These are phyloP conservation scores for Silurus lanzhouensis DNA, from an alignment of 2,797 vertebrate species.

Conservation along the genomic window DNA sequence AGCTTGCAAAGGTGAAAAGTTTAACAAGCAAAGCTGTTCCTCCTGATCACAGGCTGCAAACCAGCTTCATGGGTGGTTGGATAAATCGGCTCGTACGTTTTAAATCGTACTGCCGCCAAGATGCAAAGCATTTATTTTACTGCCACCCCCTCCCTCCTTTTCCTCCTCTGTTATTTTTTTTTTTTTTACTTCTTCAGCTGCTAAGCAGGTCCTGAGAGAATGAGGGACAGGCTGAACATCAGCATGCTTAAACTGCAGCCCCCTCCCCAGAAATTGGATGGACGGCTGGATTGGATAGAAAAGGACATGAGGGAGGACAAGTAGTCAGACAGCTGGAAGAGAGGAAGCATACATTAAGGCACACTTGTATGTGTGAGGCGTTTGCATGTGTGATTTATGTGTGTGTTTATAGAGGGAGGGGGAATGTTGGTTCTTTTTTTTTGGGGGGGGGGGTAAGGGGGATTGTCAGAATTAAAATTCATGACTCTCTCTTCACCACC, in stretches of 20 bases:
- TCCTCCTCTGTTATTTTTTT: constrained; percentile 39
- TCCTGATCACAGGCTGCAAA: constrained; percentile 99
- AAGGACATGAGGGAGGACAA: constrained; percentile 63
- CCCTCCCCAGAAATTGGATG: constrained; percentile 66
- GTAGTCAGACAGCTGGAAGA: constrained; percentile 60
- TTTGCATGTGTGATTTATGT: constrained; percentile 64
- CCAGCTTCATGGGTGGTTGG: constrained; percentile 99
- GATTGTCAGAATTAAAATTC: constrained; percentile 97
- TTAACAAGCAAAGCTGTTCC: constrained; percentile 99
- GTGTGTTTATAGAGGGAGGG: constrained; percentile 34
- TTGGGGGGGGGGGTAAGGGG: background rate
- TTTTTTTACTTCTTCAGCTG: constrained; percentile 10
- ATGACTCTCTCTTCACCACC: constrained; percentile 99
- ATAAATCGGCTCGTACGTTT: constrained; percentile 64
- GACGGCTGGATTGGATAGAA: constrained; percentile 52
- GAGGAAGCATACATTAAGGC: constrained; percentile 76
- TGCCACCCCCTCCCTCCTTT: constrained; percentile 67
- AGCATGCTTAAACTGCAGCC: constrained; percentile 60
- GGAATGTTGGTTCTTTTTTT: too few species aligned
- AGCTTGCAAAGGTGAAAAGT: constrained; percentile 95
- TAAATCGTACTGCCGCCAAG: constrained; percentile 84
- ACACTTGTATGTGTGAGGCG: constrained; percentile 52
- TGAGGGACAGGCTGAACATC: constrained; percentile 64
- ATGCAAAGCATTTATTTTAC: constrained; percentile 85
- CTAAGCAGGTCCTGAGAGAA: constrained; percentile 37